Evolutionary conservation across 2,797 vertebrate species (phyloP), one percentile per base, ranked within the genome.

Genomic region (Calcarius lapponicus): DNA sequence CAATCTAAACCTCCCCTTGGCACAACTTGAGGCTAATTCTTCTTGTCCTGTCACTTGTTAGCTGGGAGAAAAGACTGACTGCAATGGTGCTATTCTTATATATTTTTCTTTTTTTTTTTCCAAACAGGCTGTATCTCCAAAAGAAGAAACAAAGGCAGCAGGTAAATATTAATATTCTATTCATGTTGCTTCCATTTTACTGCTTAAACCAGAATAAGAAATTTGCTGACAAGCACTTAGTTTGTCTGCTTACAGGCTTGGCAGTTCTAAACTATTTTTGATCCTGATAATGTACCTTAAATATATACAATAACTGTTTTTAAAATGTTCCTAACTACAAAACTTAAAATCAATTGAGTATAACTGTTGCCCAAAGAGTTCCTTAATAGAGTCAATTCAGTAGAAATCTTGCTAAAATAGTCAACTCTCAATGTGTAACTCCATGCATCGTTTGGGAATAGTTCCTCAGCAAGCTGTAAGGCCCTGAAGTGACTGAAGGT

Each of bases 81-180:
- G 20, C 54, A 79, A 3, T 69, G 28, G 31, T 86, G 22, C 79
- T 70, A 65, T 7, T 69, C 70, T 24, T 21, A 6, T 16, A 0
- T 6, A 25, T 42, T 24, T 29, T 64, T 28, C 50, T 38, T 7
- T 7, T 19, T 12, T 80, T 15, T 78, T 12, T 80, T 15, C 75
- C 17, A 17, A 93, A 93, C 96, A 99, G 99, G 96, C 98, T 31
- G 96, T 98, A 13, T 99, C 99, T 72, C 99, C 99, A 40, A 99
- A 99, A 98, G 99, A 99, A 89, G 99, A 99, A 97, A 97, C 97
- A 80, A 99, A 99, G 96, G 69, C 98, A 92, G 67, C 98, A 98
- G 99, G 99, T 99, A 98, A 97, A 72, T 80, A 66, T 51, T 79
- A 18, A 36, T 51, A n/a, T 54, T 90, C 36, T 16, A 5, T 69